Evolutionary conservation across 2,888 invertebrate species (phyloP), one percentile per base, ranked within the genome.

Genomic region (Coenonympha arcania): DNA sequence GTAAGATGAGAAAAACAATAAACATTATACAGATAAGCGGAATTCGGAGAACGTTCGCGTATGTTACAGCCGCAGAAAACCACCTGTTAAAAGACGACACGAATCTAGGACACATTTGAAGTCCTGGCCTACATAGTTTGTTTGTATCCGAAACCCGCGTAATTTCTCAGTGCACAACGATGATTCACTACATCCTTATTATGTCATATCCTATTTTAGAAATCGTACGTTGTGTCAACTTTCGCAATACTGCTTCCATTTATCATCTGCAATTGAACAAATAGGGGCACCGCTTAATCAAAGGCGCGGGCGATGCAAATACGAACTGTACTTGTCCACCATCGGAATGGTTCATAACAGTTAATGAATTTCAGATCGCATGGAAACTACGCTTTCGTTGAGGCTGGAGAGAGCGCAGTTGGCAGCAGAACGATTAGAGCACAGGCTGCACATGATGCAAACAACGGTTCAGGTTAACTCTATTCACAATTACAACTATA

Each of bases 161-260:
- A 61, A n/a, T 55, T 61, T 55, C 58, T 52, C 54, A 59, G 59
- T 52, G 48, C 51, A 52, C 52, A 44, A 48, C 52, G 54, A 70
- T 69, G 69, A 69, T 60, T 69, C 68, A 73, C 41, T 52, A 56
- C 53, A 55, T 60, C 61, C 63, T 64, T 71, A 73, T 70, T 79
- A 68, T 79, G 81, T 81, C 81, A 83, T 79, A 78, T 83, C 82
- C 82, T 79, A 80, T 77, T 82, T 83, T 75, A 77, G 72, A 64
- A 63, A 61, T 57, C 64, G 61, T 66, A 61, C 63, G 63, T 61
- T 64, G 59, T 67, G 64, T 69, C 65, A 66, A 71, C 74, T 82
- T 83, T 79, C 76, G 79, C 76, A 81, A 81, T 66, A 68, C 63
- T 65, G 63, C 58, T 66, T 55, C 62, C 59, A 60, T 64, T 61